Conservation (phyloP, 2,797 vertebrate genomes). For the Philypnodon macrostomus region DNA sequence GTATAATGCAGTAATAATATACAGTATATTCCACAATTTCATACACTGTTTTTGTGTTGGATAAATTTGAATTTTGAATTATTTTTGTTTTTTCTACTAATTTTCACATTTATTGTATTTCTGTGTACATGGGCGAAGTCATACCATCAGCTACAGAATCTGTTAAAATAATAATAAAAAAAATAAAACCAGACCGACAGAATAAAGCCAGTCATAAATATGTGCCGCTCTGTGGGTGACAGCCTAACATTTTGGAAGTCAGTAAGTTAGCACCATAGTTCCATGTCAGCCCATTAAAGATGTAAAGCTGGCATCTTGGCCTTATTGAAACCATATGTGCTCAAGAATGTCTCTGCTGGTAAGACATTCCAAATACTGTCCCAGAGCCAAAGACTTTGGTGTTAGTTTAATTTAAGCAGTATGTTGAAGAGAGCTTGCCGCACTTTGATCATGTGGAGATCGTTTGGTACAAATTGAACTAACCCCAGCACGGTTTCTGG, state of each 20-base stretch:
- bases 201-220: conserved; percentile 59
- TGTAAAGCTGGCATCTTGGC: conserved; percentile 90
- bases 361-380: conserved; percentile 99
- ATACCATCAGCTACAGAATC: no score
- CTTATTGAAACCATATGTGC: conserved; percentile 99
- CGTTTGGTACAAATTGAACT: conserved; percentile 99
- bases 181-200: conserved; percentile 58
- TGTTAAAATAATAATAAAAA: conserved; percentile 57
- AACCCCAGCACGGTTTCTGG: conserved; percentile 95
- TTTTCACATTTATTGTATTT: no score
- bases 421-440: conserved; percentile 94
- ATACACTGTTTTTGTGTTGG: no score
- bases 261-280: conserved; percentile 93
- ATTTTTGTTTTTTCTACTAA: no score
- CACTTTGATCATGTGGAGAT: conserved; percentile 99
- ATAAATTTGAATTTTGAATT: no score
- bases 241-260: conserved; percentile 92
- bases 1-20: no score
- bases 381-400: conserved; percentile 98
- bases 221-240: conserved; percentile 90
- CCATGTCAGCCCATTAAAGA: conserved; percentile 99
- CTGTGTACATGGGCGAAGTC: no score
- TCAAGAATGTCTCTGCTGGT: conserved; percentile 97
- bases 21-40: no score
- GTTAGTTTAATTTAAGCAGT: conserved; percentile 99